A percentile compares a stretch with the other conserved stretches of the same genome.
These are phyloP conservation scores for Macrosteles quadrilineatus DNA, from an alignment of 1,140 invertebrate species.

Conservation along the genomic window DNA sequence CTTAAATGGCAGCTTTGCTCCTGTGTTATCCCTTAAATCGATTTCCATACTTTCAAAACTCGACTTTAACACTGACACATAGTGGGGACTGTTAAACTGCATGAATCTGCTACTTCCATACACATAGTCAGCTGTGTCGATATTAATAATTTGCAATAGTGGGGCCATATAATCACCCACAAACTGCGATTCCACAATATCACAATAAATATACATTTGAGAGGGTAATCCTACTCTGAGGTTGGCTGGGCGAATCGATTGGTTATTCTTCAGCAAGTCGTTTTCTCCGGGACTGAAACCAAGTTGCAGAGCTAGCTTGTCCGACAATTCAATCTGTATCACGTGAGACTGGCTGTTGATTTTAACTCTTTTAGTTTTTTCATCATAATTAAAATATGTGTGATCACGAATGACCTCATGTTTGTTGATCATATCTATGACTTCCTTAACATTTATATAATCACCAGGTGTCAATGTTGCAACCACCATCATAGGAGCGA, in stretches of 20 bases:
- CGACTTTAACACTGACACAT: not conserved
- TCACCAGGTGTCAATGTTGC: not conserved
- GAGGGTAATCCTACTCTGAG: slow-evolving; percentile 27
- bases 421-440: not conserved
- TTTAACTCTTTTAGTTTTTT: not conserved
- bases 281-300: not conserved
- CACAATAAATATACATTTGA: slow-evolving; percentile 47
- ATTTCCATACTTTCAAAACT: not conserved
- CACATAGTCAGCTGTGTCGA: not conserved
- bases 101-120: not conserved
- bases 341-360: not conserved
- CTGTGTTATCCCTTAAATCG: not conserved
- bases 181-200: slow-evolving; percentile 46
- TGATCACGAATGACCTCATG: not conserved
- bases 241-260: not conserved
- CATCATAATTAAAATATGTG: not conserved
- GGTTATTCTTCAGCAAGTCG: not conserved
- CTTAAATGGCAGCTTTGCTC: not conserved
- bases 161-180: slow-evolving; percentile 45
- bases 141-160: slow-evolving; percentile 25
- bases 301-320: not conserved
- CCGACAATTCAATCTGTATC: not conserved
- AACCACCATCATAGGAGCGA: not conserved
- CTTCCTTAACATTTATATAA: not conserved
- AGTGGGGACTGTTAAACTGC: not conserved